Evolutionary conservation across 2,797 vertebrate genomes (phyloP), one percentile per base, ranked within the genome.

Genomic region (Syndactyla subalaris): DNA sequence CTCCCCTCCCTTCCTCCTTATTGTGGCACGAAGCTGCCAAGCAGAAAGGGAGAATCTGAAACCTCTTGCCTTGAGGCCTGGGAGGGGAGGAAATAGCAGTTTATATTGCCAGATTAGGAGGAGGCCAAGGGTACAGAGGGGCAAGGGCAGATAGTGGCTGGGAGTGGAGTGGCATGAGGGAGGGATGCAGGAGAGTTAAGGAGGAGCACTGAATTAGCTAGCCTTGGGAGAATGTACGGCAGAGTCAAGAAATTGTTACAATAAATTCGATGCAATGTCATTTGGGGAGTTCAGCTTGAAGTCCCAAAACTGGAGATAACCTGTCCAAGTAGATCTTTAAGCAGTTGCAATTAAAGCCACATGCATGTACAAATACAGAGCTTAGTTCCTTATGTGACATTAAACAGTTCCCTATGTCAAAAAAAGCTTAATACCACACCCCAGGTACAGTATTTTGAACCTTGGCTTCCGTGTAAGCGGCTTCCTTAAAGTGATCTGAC

Each of bases 41-140:
- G 46, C 39, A 80, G 59, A 83, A 85, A 77, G 61, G 61, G 32
- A 81, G 76, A 70, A 68, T 52, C 78, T 70, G 68, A 85, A 94
- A 79, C 75, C 65, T 34, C 48, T 70, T 0, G 29, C 78, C 83
- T 71, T 14, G 58, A 83, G 22, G 79, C 73, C 87, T 80, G 78
- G 85, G 79, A 85, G 41, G 41, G 89, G 65, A 89, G 87, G 72
- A 92, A 94, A 77, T 9, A n/a, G 29, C 52, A 49, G 43, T 5
- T 88, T 81, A 7, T 43, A n/a, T 7, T 48, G 82, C 22, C 46
- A 92, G 70, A 61, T 30, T 76, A 61, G 43, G 63, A 86, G 55
- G 55, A 93, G 63, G 74, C 12, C 1, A 62, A 94, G 90, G 57
- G 73, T 61, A 72, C 45, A 57, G 71, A 88, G 87, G 78, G 62